Conservation (phyloP, 2,888 invertebrate genomes). For the Alloplasta piceator region DNA sequence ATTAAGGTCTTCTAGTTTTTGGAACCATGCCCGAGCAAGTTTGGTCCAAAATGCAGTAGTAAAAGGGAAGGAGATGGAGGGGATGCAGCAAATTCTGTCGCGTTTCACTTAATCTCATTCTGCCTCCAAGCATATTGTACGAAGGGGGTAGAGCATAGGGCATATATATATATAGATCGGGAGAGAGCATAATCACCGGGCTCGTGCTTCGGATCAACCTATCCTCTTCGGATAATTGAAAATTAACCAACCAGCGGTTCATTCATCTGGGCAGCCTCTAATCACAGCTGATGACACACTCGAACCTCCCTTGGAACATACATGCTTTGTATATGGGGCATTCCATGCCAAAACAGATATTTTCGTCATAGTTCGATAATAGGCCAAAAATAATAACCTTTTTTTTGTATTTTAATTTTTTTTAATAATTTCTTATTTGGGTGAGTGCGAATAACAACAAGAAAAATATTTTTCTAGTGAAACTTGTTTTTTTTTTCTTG, state of each 20-base stretch:
- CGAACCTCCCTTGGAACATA: constrained; percentile 46
- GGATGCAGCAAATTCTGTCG: constrained; percentile 3
- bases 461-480: no score
- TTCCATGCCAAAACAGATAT: no score
- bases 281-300: constrained; percentile 73
- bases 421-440: no score
- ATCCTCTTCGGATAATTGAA: constrained; percentile 76
- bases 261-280: constrained; percentile 77
- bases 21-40: no score
- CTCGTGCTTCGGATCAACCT: constrained; percentile 46
- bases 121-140: not conserved
- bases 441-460: no score
- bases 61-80: not conserved
- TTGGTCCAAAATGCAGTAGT: no score
- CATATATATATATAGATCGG: constrained; percentile 2
- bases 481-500: no score
- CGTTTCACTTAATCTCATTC: constrained; percentile 35
- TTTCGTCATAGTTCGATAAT: no score
- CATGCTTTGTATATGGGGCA: constrained; percentile 52
- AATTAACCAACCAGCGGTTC: constrained; percentile 77
- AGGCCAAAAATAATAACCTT: no score
- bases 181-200: constrained; percentile 44
- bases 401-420: no score
- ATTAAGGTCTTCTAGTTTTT: no score
- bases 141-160: not conserved